Evolutionary conservation across 2,888 invertebrate genomes (phyloP), one percentile per base, ranked within the genome.

Genomic region (Lottia scabra): DNA sequence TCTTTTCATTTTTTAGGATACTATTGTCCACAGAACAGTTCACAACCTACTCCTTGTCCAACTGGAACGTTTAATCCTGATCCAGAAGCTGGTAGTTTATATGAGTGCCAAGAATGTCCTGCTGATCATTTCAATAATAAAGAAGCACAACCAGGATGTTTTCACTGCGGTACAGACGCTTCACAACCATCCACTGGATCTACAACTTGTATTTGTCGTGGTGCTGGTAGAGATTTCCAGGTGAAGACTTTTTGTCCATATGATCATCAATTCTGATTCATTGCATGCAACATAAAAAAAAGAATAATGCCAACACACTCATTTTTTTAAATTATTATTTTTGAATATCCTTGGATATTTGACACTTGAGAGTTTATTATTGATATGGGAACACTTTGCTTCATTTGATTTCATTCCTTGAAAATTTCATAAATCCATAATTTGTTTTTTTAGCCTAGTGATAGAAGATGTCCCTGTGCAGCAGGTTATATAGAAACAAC

Each of bases 221-320:
- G 87, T 15, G 79, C 82, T 27, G 88, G 88, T 0, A 69, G 87
- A 63, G 87, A 87, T 72, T 88, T 87, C 81, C 88, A 88, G 85
- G 87, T 87, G 68, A 65, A 64, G 48, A 8, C 38, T 10, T n/a
- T n/a, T n/a, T 10, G 10, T 38, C 5, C 10, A 12, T 65, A n/a
- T 43, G 48, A 65, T 10, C 38, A 10, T 26, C 6, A 26, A 26
- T 26, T 26, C 26, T 27, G 27, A 10, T 23, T 6, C 23, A 65
- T n/a, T n/a, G n/a, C n/a, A n/a, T n/a, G n/a, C n/a, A n/a, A n/a
- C n/a, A n/a, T n/a, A n/a, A n/a, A n/a, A n/a, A n/a, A n/a, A n/a
- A n/a, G n/a, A n/a, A n/a, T n/a, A n/a, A n/a, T n/a, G n/a, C n/a
- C n/a, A n/a, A n/a, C n/a, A n/a, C n/a, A n/a, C n/a, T n/a, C n/a